phyloP scores from a whole-genome alignment of 2,797 vertebrate genomes.

The Protosalanx chinensis region DNA sequence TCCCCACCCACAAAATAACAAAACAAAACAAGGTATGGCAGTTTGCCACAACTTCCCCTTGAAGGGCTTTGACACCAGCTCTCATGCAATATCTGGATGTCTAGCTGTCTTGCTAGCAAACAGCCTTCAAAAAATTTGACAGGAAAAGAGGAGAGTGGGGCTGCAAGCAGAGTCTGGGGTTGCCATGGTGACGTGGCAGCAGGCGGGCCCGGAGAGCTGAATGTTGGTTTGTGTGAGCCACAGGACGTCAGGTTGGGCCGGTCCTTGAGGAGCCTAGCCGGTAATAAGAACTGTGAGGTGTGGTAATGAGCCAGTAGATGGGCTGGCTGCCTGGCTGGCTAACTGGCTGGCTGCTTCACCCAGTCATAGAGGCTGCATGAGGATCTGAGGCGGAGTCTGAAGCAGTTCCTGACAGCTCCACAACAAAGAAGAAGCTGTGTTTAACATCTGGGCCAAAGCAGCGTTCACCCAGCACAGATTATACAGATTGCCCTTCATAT shows the following conservation, averaged over 20 bases:
- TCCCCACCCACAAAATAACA: no score
- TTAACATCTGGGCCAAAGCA: slow-evolving; percentile 16
- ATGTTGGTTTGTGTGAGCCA: slow-evolving; percentile 51
- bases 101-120: slow-evolving; percentile 47
- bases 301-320: slow-evolving; percentile 37
- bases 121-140: slow-evolving; percentile 47
- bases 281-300: slow-evolving; percentile 42
- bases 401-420: slow-evolving; percentile 9
- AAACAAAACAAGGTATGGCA: neutral
- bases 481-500: slow-evolving; percentile 54
- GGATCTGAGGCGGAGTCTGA: slow-evolving; percentile 13
- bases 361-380: neutral
- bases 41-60: slow-evolving; percentile 35
- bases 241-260: slow-evolving; percentile 35
- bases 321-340: slow-evolving; percentile 8
- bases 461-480: slow-evolving; percentile 26
- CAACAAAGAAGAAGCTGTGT: slow-evolving; percentile 9
- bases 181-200: slow-evolving; percentile 64
- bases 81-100: slow-evolving; percentile 24
- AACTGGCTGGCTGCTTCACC: neutral
- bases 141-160: slow-evolving; percentile 22
- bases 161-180: slow-evolving; percentile 50
- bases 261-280: slow-evolving; percentile 29
- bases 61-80: slow-evolving; percentile 35
- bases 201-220: slow-evolving; percentile 48